Percentiles rank a stretch among this genome's conserved stretches.
These are phyloP conservation scores for Poliocrania exsul DNA, from an alignment of 2,797 vertebrate species.

Conservation along the genomic window DNA sequence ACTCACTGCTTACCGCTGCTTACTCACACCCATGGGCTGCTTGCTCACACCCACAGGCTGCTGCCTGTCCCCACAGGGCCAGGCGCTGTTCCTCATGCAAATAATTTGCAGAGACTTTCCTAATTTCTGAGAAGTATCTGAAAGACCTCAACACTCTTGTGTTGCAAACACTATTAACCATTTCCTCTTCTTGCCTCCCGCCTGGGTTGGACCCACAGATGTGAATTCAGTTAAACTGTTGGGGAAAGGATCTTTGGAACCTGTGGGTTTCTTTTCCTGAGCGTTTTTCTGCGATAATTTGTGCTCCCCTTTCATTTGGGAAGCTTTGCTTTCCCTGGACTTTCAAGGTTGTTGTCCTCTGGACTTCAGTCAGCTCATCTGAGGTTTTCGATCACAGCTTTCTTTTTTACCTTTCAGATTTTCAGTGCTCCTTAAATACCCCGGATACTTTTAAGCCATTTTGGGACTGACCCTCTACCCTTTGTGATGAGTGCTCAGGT, in stretches of 20 bases:
- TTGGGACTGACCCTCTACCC: neutral
- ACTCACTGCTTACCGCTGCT: neutral
- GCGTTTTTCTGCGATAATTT: neutral
- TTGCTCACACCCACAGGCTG: neutral
- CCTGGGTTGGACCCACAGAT: neutral
- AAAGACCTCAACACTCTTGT: neutral
- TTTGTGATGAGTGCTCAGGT: neutral
- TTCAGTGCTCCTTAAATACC: neutral
- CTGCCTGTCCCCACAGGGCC: neutral
- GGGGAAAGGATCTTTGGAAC: neutral
- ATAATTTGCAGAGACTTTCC: neutral
- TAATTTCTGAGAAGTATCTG: slow-evolving; percentile 49
- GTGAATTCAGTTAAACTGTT: neutral
- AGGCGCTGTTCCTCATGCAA: neutral
- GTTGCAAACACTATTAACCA: slow-evolving; percentile 63
- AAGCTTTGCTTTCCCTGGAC: neutral
- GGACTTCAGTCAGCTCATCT: neutral
- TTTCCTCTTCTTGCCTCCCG: slow-evolving; percentile 65
- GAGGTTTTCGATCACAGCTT: neutral
- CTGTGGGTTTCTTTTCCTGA: neutral
- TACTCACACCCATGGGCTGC: neutral
- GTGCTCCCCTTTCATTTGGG: neutral
- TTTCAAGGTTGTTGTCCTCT: neutral
- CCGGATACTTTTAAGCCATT: neutral
- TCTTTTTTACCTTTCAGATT: neutral